Evolutionary conservation across 2,113 vertebrate species (phyloP).

Genomic region (Sorex araneus): DNA sequence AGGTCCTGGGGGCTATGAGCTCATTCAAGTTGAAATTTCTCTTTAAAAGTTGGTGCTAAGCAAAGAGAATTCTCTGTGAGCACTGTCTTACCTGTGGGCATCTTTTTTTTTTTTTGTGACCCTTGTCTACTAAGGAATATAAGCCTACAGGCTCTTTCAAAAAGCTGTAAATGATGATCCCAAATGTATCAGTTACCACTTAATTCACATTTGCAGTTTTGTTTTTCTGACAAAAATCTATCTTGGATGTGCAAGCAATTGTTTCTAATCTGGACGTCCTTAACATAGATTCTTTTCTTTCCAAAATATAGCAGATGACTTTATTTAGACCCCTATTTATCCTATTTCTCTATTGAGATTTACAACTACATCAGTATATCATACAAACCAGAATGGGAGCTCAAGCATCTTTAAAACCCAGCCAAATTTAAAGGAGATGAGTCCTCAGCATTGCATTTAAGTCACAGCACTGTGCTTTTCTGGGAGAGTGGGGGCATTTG

Average conservation of each 20-base stretch:
- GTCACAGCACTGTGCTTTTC: neutral
- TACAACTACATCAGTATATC: neutral
- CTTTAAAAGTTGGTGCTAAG: neutral
- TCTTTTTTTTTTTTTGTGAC: constrained; percentile 4
- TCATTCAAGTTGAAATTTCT: neutral
- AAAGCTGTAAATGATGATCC: neutral
- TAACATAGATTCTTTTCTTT: constrained; percentile 16
- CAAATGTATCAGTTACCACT: neutral
- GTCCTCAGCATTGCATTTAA: neutral
- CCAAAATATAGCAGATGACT: neutral
- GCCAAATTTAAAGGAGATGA: neutral
- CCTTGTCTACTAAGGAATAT: neutral
- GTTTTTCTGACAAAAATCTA: constrained; percentile 49
- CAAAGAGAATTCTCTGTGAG: neutral
- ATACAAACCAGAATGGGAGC: neutral
- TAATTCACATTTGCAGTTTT: neutral
- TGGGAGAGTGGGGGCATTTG: neutral
- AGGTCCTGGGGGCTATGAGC: neutral
- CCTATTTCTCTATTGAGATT: neutral
- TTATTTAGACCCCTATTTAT: constrained; percentile 28
- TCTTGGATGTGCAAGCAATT: neutral
- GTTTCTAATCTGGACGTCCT: constrained; percentile 25
- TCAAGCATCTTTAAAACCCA: neutral
- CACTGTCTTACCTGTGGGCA: neutral
- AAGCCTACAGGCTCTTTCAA: neutral